phyloP scores from a whole-genome alignment of 2,888 invertebrate species.

The Drosophila austrosaltans region DNA sequence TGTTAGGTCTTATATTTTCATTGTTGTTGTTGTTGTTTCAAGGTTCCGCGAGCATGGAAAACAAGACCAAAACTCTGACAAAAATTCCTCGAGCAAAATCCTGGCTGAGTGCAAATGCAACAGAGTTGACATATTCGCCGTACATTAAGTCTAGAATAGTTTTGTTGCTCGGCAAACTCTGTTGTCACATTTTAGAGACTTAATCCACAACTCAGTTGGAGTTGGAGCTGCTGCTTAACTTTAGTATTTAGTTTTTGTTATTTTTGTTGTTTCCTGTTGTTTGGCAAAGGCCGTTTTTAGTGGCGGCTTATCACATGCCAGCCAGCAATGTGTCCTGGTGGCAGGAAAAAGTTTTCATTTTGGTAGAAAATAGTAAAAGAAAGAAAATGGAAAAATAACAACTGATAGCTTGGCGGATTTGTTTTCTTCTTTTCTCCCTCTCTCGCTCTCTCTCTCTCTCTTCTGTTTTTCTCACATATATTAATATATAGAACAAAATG shows the following conservation, averaged over 20 bases:
- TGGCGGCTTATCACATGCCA: slow-evolving; percentile 64
- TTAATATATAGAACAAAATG: no score
- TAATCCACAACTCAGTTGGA: slow-evolving; percentile 2
- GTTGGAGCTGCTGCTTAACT: slow-evolving; percentile 22
- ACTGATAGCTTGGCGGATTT: background rate
- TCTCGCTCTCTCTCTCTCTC: no score
- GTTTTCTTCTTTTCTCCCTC: background rate
- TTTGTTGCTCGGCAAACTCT: background rate
- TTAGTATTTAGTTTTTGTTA: slow-evolving; percentile 26
- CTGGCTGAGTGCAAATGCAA: background rate
- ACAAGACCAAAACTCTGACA: no score
- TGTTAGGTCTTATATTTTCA: no score
- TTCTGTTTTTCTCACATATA: background rate
- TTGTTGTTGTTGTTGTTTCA: no score
- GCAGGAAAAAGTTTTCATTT: background rate
- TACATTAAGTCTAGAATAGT: background rate
- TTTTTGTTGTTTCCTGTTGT: slow-evolving; percentile 46
- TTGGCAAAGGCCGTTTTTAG: slow-evolving; percentile 63
- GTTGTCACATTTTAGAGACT: background rate
- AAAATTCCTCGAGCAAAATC: no score
- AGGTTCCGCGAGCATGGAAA: no score
- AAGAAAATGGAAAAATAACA: background rate
- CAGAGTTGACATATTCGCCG: slow-evolving; percentile 11
- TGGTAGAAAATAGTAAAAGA: background rate
- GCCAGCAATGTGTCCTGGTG: slow-evolving; percentile 32